A percentile compares a stretch with the other conserved stretches of the same genome.
Conservation (phyloP, 2,797 vertebrate genomes). For the Eutrigla gurnardus region DNA sequence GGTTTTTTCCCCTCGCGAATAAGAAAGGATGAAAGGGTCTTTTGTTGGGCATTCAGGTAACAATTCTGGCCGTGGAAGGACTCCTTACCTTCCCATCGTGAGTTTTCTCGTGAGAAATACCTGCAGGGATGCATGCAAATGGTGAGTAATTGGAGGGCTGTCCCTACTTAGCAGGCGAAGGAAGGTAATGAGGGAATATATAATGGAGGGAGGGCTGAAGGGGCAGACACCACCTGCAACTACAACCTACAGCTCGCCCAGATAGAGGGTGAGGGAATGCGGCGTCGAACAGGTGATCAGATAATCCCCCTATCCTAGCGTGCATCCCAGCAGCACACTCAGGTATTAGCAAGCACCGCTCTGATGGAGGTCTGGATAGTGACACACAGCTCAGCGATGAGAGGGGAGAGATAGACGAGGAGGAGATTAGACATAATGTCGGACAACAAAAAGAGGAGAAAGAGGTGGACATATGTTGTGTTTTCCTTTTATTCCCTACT, state of each 20-base stretch:
- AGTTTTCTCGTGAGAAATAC: constrained; percentile 68
- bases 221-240: constrained; percentile 57
- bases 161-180: constrained; percentile 47
- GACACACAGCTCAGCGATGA: constrained; percentile 47
- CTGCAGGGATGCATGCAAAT: constrained; percentile 58
- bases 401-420: constrained; percentile 29
- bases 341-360: constrained; percentile 63
- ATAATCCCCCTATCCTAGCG: constrained; percentile 73
- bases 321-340: constrained; percentile 45
- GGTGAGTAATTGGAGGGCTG: constrained; percentile 37
- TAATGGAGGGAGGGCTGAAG: constrained; percentile 5
- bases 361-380: constrained; percentile 69
- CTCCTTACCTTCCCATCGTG: constrained; percentile 28
- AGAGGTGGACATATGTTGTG: background rate
- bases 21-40: constrained; percentile 79
- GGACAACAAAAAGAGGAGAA: constrained; percentile 42
- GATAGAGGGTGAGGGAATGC: constrained; percentile 52
- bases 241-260: constrained; percentile 48
- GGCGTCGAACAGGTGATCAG: constrained; percentile 74
- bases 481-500: background rate
- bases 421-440: constrained; percentile 49
- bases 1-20: constrained; percentile 71
- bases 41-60: constrained; percentile 66
- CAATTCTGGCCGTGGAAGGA: constrained; percentile 24
- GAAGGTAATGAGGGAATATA: constrained; percentile 37